A percentile compares a stretch with the other conserved stretches of the same genome.
Conservation (phyloP, 2,888 invertebrate species). For the Lagria hirta region DNA sequence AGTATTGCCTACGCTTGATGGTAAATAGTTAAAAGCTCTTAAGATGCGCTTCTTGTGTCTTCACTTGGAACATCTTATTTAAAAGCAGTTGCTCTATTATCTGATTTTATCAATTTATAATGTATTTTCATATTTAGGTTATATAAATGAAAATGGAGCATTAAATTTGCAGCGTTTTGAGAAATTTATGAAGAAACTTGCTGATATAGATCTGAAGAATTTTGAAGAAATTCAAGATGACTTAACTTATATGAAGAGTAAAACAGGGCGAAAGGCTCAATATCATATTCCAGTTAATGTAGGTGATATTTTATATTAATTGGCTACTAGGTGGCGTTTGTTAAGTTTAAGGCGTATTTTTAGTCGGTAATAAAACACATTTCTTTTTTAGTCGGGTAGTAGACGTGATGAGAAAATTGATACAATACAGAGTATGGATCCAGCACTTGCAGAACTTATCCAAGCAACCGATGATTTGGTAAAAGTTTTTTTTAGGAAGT, state of each 20-base stretch:
- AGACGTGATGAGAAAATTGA: too few relatives aligned
- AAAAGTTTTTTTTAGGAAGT: conserved; percentile 33
- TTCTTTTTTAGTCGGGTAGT: too few relatives aligned
- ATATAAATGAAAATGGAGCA: conserved; percentile 88
- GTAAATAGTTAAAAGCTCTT: conserved; percentile 52
- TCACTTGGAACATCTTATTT: too few relatives aligned
- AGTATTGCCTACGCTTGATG: conserved; percentile 82
- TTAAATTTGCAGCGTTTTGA: conserved; percentile 84
- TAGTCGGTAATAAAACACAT: not conserved
- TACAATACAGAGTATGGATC: conserved; percentile 30
- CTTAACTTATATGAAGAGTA: conserved; percentile 78
- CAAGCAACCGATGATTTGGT: conserved; percentile 66
- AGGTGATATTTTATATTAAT: too few relatives aligned
- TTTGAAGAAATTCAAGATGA: conserved; percentile 79
- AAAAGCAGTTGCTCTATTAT: too few relatives aligned
- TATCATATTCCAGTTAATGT: conserved; percentile 31
- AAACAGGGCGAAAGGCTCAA: conserved; percentile 62
- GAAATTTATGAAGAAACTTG: conserved; percentile 75
- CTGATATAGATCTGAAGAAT: conserved; percentile 71
- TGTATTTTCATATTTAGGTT: conserved; percentile 62
- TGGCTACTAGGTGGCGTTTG: not conserved
- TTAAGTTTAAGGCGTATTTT: not conserved
- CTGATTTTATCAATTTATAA: not conserved
- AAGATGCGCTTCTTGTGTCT: not conserved
- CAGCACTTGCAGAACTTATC: conserved; percentile 64